These are phyloP conservation scores for Odontesthes bonariensis DNA, from an alignment of 2,113 vertebrate genomes.

Conservation along the genomic window DNA sequence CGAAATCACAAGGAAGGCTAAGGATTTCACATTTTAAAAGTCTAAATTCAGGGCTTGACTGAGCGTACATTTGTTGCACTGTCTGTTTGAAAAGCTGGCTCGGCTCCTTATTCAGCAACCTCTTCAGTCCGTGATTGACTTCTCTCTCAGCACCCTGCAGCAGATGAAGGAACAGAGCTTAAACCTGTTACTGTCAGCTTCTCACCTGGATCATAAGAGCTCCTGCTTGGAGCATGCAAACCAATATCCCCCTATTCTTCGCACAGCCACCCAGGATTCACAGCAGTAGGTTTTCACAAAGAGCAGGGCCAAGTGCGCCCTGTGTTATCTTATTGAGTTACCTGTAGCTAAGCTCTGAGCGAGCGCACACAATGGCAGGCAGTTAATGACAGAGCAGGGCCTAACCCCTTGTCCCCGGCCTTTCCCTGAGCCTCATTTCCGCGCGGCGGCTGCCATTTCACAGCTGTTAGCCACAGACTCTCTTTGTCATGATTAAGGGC, in stretches of 20 bases:
- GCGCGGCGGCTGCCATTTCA: conserved; percentile 81
- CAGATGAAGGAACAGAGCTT: conserved; percentile 79
- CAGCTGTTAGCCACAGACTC: conserved; percentile 86
- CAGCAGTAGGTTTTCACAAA: conserved; percentile 70
- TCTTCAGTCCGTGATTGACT: conserved; percentile 68
- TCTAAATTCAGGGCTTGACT: conserved; percentile 37
- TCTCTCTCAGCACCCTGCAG: conserved; percentile 67
- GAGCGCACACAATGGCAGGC: conserved; percentile 76
- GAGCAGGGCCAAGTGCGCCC: conserved; percentile 66
- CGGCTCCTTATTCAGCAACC: conserved; percentile 60
- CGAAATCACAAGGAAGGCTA: conserved; percentile 16
- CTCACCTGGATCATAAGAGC: conserved; percentile 83
- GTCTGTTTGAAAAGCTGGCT: conserved; percentile 56
- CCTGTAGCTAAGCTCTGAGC: conserved; percentile 80
- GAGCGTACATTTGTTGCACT: conserved; percentile 47
- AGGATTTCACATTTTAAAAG: conserved; percentile 29
- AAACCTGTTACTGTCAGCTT: conserved; percentile 83
- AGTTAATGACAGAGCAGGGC: conserved; percentile 78
- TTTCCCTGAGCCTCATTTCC: conserved; percentile 83
- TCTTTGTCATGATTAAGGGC: conserved; percentile 84
- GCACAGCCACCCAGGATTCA: conserved; percentile 69
- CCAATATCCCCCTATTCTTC: conserved; percentile 79
- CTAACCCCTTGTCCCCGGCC: conserved; percentile 78
- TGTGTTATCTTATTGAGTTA: conserved; percentile 83
- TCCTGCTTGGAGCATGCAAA: conserved; percentile 74